Percentiles rank a stretch among this genome's conserved stretches.
These are phyloP conservation scores for Heterohyrax brucei DNA, from an alignment of 2,797 vertebrate species.

Conservation along the genomic window DNA sequence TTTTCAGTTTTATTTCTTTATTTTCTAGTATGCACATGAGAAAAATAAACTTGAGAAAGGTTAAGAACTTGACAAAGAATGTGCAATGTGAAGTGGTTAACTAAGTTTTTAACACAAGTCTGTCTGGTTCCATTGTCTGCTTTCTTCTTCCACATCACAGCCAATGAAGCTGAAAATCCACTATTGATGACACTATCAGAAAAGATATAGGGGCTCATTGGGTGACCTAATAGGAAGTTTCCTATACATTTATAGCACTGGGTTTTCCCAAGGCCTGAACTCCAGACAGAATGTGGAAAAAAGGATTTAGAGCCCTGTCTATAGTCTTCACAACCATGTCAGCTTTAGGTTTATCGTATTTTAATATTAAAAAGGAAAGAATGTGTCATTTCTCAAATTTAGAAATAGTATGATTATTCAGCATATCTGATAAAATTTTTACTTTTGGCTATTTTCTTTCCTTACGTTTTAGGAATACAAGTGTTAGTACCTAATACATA, in stretches of 20 bases:
- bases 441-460: conserved; percentile 74
- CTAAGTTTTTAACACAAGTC: background rate
- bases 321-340: background rate
- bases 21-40: conserved; percentile 22
- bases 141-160: background rate
- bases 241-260: background rate
- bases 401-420: conserved; percentile 69
- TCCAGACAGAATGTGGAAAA: background rate
- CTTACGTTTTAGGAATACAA: conserved; percentile 71
- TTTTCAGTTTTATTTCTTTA: background rate
- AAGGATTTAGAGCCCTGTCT: background rate
- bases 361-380: conserved; percentile 75
- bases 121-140: background rate
- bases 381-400: conserved; percentile 73
- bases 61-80: conserved; percentile 25
- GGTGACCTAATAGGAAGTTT: background rate
- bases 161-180: conserved; percentile 33
- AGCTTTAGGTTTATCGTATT: conserved; percentile 64
- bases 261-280: background rate
- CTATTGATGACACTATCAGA: background rate
- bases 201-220: background rate
- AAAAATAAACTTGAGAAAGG: conserved; percentile 25
- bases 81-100: background rate
- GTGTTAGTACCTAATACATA: conserved; percentile 74
- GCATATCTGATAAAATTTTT: conserved; percentile 69